phyloP scores from a whole-genome alignment of 1,140 invertebrate species.

The Drosophila obscura region DNA sequence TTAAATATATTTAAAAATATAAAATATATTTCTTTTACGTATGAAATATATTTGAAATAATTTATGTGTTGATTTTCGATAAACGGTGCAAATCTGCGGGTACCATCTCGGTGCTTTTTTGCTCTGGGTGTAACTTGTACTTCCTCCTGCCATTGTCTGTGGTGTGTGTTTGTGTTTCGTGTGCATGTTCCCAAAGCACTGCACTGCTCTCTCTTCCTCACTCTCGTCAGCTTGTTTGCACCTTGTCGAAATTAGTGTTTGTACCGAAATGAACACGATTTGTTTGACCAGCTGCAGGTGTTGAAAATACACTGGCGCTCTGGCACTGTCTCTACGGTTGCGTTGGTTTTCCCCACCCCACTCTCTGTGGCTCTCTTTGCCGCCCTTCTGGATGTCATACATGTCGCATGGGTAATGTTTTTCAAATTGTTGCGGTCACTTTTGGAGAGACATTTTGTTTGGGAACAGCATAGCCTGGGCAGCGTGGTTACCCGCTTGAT shows the following conservation, averaged over 20 bases:
- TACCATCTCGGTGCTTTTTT: not conserved
- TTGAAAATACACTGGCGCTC: conserved; percentile 71
- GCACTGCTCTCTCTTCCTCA: conserved; percentile 1
- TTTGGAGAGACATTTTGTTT: conserved; percentile 50
- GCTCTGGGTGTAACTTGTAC: conserved; percentile 15
- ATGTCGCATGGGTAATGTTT: conserved; percentile 77
- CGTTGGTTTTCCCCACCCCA: conserved; percentile 35
- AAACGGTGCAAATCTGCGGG: too few species aligned
- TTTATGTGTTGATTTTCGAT: too few species aligned
- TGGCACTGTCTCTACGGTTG: conserved; percentile 22
- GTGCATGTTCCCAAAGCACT: conserved; percentile 33
- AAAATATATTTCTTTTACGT: too few species aligned
- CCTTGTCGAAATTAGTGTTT: conserved; percentile 82
- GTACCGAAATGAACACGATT: conserved; percentile 80
- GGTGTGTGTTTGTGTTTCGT: conserved; percentile 43
- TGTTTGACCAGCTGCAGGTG: conserved; percentile 80
- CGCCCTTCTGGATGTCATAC: conserved; percentile 38
- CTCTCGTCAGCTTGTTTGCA: conserved; percentile 76
- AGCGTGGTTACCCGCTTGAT: conserved; percentile 35
- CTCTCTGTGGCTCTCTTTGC: conserved; percentile 17
- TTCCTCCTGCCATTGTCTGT: conserved; percentile 12
- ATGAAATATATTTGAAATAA: too few species aligned
- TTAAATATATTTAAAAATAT: too few species aligned
- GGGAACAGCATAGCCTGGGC: conserved; percentile 26
- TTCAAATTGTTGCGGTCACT: conserved; percentile 74